phyloP scores from a whole-genome alignment of 2,113 vertebrate genomes.

The Sigmodon hispidus region DNA sequence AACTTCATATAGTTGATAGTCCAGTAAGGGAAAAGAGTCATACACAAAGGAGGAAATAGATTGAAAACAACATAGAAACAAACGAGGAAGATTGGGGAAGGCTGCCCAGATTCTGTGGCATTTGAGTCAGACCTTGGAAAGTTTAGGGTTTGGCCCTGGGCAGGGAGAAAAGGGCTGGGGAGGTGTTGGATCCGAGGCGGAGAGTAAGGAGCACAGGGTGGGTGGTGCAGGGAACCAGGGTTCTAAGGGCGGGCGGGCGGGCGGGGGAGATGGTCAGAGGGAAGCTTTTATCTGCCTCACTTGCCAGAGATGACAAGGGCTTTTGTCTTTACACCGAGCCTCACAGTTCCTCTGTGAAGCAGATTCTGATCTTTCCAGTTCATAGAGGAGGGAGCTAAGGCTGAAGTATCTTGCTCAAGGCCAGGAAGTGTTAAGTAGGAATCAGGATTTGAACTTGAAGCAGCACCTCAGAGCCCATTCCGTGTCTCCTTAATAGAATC shows the following conservation, averaged over 20 bases:
- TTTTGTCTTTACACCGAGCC: not conserved
- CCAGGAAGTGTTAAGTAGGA: not conserved
- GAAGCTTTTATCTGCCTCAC: not conserved
- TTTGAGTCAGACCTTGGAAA: not conserved
- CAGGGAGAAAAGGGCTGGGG: not conserved
- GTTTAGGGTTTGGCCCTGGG: not conserved
- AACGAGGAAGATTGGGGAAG: not conserved
- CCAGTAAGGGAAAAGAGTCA: not conserved
- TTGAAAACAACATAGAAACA: not conserved
- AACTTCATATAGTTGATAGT: not conserved
- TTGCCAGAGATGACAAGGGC: not conserved
- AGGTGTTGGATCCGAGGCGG: not conserved
- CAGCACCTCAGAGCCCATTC: not conserved
- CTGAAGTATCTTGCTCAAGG: conserved; percentile 18
- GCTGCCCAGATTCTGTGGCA: not conserved
- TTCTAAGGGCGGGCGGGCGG: not conserved
- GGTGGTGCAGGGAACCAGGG: not conserved
- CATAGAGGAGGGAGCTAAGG: not conserved
- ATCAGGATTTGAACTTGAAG: not conserved
- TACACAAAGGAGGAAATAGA: not conserved
- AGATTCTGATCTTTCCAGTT: not conserved
- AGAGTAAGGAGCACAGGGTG: not conserved
- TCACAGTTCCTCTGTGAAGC: not conserved
- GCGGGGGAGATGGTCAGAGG: not conserved
- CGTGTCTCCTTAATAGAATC: not conserved